Evolutionary conservation across 2,888 invertebrate species (phyloP), one percentile per base, ranked within the genome.

Genomic region (Drosophila glabriapex): DNA sequence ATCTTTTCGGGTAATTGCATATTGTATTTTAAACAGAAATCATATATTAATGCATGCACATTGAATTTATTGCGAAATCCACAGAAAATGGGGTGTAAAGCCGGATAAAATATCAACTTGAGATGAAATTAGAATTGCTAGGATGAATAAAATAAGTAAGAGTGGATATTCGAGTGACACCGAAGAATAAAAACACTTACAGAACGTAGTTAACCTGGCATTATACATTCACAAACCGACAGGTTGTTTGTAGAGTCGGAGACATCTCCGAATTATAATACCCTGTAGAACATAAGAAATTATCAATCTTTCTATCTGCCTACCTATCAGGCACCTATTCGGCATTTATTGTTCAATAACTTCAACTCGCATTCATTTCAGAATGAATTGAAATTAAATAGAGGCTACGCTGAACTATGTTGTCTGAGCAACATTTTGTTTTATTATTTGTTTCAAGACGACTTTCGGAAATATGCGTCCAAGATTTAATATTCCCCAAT

Each of bases 1-100:
- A 72, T 78, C 41, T 63, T 81, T 53, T 37, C 14, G 59, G 52
- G 35, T 62, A 61, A 72, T 68, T 82, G 79, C 78, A 82, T 56
- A 73, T 50, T 67, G 69, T 69, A 73, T 80, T 76, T 68, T 65
- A 63, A 70, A 46, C 53, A 41, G 19, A 62, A 55, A 60, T 73
- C 56, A 68, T 28, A 28, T 50, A 25, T 28, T 68, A 74, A 79
- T 73, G 58, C 62, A 79, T 62, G 80, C 80, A 79, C 46, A 52
- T 28, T 35, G 35, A 7, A 35, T 25, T 46, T 9, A 46, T 25
- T 25, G 46, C 46, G 4, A 46, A 46, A 22, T 25, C 22, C 4
- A 25, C 9, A 16, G 46, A 46, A 25, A 16, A 22, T 46, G 22
- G 46, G 22, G 46, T 4, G 22, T 25, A 46, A 16, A 16, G 16